Evolutionary conservation across 1,140 invertebrate genomes (phyloP), one percentile per base, ranked within the genome.

Genomic region (Tachypleus tridentatus): DNA sequence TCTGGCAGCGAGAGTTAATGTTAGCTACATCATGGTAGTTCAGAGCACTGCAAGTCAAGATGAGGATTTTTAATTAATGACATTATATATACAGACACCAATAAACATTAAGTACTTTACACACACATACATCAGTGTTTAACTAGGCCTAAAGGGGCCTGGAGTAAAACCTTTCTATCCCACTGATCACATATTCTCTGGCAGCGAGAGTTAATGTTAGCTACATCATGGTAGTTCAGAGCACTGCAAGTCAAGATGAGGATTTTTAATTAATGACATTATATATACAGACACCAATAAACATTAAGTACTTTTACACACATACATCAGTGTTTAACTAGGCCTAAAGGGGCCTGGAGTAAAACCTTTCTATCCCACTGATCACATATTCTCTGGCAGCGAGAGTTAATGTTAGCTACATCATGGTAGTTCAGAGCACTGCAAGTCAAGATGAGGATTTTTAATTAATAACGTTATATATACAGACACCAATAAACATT

Each of bases 361-460:
- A n/a, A n/a, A n/a, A n/a, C n/a, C n/a, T n/a, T n/a, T 67, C 92
- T 84, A 81, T 99, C 82, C 82, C 82, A 84, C 70, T 84, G 81
- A 71, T 82, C 79, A 74, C 82, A 84, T 76, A 96, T 94, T 73
- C 91, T 85, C 82, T 98, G 93, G 80, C 96, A 98, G 74, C 96
- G 87, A 58, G 87, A 82, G 77, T 99, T 99, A 57, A 98, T 93
- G 58, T 87, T 86, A 48, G 85, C 87, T 74, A 91, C 90, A 77
- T 99, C 96, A 79, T 98, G 95, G 78, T 99, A 99, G 76, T 95
- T 91, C 74, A 99, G 81, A 64, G 92, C 88, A 77, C 91, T 94
- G 76, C 5, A 79, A 72, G 64, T 57, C 57, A 64, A 67, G 53
- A 63, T 11, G 50, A 58, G 49, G 48, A 58, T 51, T 29, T 29